Base-by-base conservation (phyloP, 2,888 invertebrate genomes). In the Campaea margaritaria region DNA sequence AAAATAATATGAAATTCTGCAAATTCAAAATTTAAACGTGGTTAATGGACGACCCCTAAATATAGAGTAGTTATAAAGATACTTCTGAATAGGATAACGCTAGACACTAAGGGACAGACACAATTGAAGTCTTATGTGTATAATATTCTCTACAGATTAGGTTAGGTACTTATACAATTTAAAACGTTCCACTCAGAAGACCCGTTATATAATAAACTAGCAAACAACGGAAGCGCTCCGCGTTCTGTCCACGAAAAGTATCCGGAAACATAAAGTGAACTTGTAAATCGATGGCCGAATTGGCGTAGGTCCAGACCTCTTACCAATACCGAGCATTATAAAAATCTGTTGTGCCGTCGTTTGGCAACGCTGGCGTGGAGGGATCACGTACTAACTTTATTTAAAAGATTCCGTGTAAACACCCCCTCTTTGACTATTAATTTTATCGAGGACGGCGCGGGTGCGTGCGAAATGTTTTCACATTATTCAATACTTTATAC, bases 231-330 rank as follows among this genome's bases (percentile, higher is more conserved):
- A 85, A 81, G 69, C 74, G 62, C 69, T 66, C 68, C 79, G 76
- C 78, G 75, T 68, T 79, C 76, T 78, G 75, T 80, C 70, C 69
- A 69, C 77, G 76, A 67, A 83, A 87, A 85, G 84, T 85, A 86
- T 82, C 83, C 81, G 84, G 76, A 77, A 82, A 86, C 84, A 85
- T 87, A 86, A 89, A 85, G 81, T 80, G 77, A 82, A 86, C 80
- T 90, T 88, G 89, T 86, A 85, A 91, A 91, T 90, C 90, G 90
- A 91, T 91, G 89, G 75, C 86, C 88, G 87, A 87, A 86, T 91
- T 90, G 90, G 90, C 90, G 54, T 58, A 49, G 58, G 76, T 84
- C 90, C 91, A 91, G 84, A 86, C 86, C 87, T 86, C 87, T 81
- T 85, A 89, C 89, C 89, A 88, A 87, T 86, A 88, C 84, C 81